These are phyloP conservation scores for Biston stratarius DNA, from an alignment of 2,888 invertebrate species.

Conservation along the genomic window DNA sequence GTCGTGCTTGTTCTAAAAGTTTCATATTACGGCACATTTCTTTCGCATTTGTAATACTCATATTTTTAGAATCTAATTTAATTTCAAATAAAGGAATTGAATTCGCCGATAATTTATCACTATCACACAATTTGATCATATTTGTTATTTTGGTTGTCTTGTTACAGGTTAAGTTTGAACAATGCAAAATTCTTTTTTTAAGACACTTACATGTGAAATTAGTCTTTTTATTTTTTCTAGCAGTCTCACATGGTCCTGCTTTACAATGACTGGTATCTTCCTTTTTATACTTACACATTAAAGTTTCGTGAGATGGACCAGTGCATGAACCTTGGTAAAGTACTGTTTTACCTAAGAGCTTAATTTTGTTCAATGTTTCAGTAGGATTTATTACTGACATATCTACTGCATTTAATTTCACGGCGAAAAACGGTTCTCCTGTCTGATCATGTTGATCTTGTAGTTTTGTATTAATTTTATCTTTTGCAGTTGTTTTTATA, in stretches of 20 bases:
- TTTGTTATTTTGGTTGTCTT: neutral
- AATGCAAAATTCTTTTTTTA: constrained; percentile 44
- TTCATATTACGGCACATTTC: constrained; percentile 51
- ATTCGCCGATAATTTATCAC: constrained; percentile 3
- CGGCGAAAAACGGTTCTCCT: constrained; percentile 49
- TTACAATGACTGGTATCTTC: neutral
- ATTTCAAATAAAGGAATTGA: constrained; percentile 49
- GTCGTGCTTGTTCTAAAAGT: constrained; percentile 36
- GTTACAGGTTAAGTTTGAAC: constrained; percentile 52
- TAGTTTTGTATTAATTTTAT: neutral
- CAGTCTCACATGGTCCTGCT: constrained; percentile 42
- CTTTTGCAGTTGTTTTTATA: neutral
- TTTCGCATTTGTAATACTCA: constrained; percentile 58
- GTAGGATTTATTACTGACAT: constrained; percentile 51
- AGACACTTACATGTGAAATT: constrained; percentile 51
- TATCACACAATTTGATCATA: neutral
- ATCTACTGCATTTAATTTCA: constrained; percentile 51
- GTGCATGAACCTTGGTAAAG: constrained; percentile 45
- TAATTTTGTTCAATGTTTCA: constrained; percentile 48
- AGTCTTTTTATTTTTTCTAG: constrained; percentile 46
- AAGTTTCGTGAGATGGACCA: constrained; percentile 39
- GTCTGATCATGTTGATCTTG: constrained; percentile 37
- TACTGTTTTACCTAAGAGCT: constrained; percentile 48
- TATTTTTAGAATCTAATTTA: constrained; percentile 53
- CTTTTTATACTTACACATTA: constrained; percentile 12